phyloP scores from a whole-genome alignment of 2,113 vertebrate genomes.

The Esox niger region DNA sequence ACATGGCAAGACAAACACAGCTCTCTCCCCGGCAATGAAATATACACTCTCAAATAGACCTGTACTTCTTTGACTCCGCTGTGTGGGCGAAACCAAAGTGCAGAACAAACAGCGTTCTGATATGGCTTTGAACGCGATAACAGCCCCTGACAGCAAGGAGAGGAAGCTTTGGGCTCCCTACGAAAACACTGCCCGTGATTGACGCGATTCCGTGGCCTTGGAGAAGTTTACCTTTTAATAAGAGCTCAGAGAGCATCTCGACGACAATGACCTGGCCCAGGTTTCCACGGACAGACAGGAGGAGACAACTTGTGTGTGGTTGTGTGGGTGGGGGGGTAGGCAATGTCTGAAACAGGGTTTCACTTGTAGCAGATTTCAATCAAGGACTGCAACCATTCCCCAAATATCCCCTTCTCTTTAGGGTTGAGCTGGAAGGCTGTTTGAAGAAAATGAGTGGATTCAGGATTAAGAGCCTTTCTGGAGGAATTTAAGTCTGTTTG shows the following conservation, averaged over 20 bases:
- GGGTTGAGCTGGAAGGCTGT: conserved; percentile 55
- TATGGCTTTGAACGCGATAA: conserved; percentile 90
- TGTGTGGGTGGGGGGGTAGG: conserved; percentile 15
- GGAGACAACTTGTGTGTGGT: conserved; percentile 29
- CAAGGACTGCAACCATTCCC: conserved; percentile 58
- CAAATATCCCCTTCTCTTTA: conserved; percentile 62
- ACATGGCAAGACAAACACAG: conserved; percentile 79
- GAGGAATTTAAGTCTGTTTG: conserved; percentile 73
- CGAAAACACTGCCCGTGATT: conserved; percentile 73
- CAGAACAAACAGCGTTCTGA: conserved; percentile 92
- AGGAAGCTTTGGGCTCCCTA: conserved; percentile 67
- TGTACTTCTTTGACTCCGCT: conserved; percentile 83
- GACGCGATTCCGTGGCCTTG: conserved; percentile 71
- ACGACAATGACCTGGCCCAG: conserved; percentile 41
- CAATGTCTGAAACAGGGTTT: no score
- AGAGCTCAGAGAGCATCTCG: conserved; percentile 69
- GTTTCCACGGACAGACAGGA: conserved; percentile 49
- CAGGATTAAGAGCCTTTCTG: conserved; percentile 72
- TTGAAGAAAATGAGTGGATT: conserved; percentile 76
- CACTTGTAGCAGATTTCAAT: conserved; percentile 72
- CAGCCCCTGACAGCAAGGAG: conserved; percentile 77
- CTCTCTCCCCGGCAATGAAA: conserved; percentile 72
- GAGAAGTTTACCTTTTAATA: conserved; percentile 82
- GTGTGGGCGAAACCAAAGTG: conserved; percentile 84
- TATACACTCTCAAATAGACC: conserved; percentile 79